Conservation (phyloP, 2,888 invertebrate genomes). For the Andrena camellia region DNA sequence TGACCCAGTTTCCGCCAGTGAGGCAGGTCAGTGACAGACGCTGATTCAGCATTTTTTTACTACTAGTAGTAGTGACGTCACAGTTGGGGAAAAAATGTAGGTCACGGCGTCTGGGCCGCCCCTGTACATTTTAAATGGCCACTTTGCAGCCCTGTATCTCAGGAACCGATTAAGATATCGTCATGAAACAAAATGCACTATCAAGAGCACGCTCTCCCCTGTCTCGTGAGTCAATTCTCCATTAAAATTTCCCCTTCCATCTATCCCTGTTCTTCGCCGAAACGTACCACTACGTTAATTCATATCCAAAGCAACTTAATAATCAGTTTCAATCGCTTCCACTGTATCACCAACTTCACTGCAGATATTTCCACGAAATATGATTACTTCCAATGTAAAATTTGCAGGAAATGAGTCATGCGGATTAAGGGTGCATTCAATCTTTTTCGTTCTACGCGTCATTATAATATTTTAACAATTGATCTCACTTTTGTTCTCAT, state of each 20-base stretch:
- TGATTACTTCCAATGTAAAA: too few relatives aligned
- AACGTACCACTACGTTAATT: not conserved
- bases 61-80: slow-evolving; percentile 37
- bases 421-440: too few relatives aligned
- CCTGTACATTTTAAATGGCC: slow-evolving; percentile 8
- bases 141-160: slow-evolving; percentile 16
- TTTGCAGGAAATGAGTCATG: too few relatives aligned
- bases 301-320: not conserved
- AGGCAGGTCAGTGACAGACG: slow-evolving; percentile 20
- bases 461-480: too few relatives aligned
- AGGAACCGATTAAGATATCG: slow-evolving; percentile 15
- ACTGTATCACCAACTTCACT: too few relatives aligned
- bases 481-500: too few relatives aligned
- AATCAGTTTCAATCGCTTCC: not conserved
- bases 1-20: slow-evolving; percentile 32
- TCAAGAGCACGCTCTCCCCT: not conserved
- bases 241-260: not conserved
- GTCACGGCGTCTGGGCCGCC: slow-evolving; percentile 9
- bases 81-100: slow-evolving; percentile 35
- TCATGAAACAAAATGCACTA: not conserved
- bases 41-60: slow-evolving; percentile 26
- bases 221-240: accelerated
- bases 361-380: too few relatives aligned
- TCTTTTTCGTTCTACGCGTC: too few relatives aligned
- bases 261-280: not conserved